These are phyloP conservation scores for Sphinx pinastri DNA, from an alignment of 2,888 invertebrate species.

Conservation along the genomic window DNA sequence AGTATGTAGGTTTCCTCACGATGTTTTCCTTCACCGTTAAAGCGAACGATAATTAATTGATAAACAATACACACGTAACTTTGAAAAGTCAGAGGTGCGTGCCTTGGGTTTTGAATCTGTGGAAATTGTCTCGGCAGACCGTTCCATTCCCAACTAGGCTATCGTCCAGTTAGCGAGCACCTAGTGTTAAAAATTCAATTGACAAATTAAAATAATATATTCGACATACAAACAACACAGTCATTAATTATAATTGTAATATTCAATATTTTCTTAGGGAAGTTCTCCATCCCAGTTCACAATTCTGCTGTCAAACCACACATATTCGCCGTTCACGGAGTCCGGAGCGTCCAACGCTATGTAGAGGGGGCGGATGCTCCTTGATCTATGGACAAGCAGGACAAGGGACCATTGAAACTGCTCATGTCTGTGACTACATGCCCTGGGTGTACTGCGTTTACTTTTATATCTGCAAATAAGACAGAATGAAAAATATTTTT, in stretches of 20 bases:
- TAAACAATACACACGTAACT: too few relatives aligned
- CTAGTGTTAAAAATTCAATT: too few relatives aligned
- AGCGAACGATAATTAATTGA: too few relatives aligned
- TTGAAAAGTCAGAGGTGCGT: too few relatives aligned
- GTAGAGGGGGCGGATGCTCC: constrained; percentile 84
- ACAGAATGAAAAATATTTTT: neutral
- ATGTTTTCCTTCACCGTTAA: too few relatives aligned
- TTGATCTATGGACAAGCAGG: constrained; percentile 82
- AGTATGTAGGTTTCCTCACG: too few relatives aligned
- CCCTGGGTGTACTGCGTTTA: constrained; percentile 90
- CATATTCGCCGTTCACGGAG: constrained; percentile 84
- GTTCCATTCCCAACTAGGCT: too few relatives aligned
- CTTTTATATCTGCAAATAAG: constrained; percentile 83
- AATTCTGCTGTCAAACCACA: constrained; percentile 85
- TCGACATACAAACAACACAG: too few relatives aligned
- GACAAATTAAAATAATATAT: too few relatives aligned
- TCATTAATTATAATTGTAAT: constrained; percentile 12
- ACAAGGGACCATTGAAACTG: constrained; percentile 86
- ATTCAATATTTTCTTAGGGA: constrained; percentile 30
- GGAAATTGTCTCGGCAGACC: too few relatives aligned
- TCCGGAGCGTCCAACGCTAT: constrained; percentile 82
- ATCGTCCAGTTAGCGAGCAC: too few relatives aligned
- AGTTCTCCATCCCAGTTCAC: constrained; percentile 79
- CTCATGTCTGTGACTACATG: constrained; percentile 92
- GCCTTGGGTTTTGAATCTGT: too few relatives aligned